These are phyloP conservation scores for Homarus americanus DNA, from an alignment of 1,140 invertebrate genomes.

Conservation along the genomic window DNA sequence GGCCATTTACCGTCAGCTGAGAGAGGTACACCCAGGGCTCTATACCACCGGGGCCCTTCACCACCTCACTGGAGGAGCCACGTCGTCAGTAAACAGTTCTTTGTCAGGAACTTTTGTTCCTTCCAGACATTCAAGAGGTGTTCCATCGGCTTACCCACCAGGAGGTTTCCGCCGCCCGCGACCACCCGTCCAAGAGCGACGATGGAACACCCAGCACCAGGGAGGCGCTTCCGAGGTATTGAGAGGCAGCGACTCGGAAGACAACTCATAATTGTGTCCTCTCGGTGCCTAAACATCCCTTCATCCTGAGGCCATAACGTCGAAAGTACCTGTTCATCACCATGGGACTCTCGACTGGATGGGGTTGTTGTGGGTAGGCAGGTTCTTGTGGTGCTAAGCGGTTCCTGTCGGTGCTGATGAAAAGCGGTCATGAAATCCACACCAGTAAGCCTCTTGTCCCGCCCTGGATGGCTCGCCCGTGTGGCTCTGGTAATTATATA, in stretches of 20 bases:
- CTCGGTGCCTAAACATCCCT: background rate
- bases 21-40: no score
- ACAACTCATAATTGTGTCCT: background rate
- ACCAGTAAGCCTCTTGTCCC: constrained; percentile 7
- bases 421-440: background rate
- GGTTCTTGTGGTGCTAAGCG: background rate
- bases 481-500: background rate
- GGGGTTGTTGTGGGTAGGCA: background rate
- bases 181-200: background rate
- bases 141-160: background rate
- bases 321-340: background rate
- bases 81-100: constrained; percentile 28
- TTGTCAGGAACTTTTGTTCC: background rate
- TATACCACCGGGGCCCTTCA: background rate
- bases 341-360: background rate
- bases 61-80: background rate
- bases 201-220: background rate
- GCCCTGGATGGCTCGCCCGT: background rate
- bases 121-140: background rate
- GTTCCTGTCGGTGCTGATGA: background rate
- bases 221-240: constrained; percentile 1
- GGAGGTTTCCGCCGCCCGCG: background rate
- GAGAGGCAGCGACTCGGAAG: constrained; percentile 10
- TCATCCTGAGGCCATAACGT: background rate
- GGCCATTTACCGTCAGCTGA: no score